Base-by-base conservation (phyloP, 1,140 invertebrate genomes). In the Eriocheir sinensis region DNA sequence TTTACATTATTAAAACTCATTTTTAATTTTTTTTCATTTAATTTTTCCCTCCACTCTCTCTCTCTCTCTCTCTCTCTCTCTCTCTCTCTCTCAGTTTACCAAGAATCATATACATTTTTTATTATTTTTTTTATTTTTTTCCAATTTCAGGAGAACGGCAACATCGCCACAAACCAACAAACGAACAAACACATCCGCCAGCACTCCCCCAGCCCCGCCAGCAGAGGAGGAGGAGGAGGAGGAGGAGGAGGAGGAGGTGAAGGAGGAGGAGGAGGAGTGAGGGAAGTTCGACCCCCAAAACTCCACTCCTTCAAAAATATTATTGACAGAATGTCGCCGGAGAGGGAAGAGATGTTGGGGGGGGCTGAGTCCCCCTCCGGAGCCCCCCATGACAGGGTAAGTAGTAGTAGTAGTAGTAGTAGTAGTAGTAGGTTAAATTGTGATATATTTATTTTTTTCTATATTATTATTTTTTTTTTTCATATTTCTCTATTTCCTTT, bases 291-390 rank as follows among this genome's bases (percentile, higher is more conserved):
- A 34, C 53, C 95, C 34, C 95, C 92, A 4, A 91, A 92, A 53
- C 41, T 96, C 9, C 94, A 95, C 30, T 96, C 95, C 8, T 96
- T 96, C 40, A 94, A 93, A 72, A 96, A 92, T 85, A 96, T 96
- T 53, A 94, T 96, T 79, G 95, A 96, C 60, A 79, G 95, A 48
- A 96, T 96, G 94, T 94, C 94, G 12, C 95, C 95, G 17, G 95
- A 96, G n/a, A 96, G 89, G 44, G 95, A 95, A 36, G 91, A 91
- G 34, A n/a, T n/a, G 44, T 48, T 48, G 60, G 60, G 27, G 60
- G 48, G 48, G 27, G 17, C 60, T 4, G 48, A 17, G 60, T n/a
- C 60, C 21, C 60, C 60, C 48, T 89, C 86, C 30, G 34, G 91
- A 40, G 88, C 86, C n/a, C 86, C 95, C 32, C 95, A 88, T n/a